phyloP scores from a whole-genome alignment of 2,113 vertebrate species.

The Macaca fascicularis region DNA sequence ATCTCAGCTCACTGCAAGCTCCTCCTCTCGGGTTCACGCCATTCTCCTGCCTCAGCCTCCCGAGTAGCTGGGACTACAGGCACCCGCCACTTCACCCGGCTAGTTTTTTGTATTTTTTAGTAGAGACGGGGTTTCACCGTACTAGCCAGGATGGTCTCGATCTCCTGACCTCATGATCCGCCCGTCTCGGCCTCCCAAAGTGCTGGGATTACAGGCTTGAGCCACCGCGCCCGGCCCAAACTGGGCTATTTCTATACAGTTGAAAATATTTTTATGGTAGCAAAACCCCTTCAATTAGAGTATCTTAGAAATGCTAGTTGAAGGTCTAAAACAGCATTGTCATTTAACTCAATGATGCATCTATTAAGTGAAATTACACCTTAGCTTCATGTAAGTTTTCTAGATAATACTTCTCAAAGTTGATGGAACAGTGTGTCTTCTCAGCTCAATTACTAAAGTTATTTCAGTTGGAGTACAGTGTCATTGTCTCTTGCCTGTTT shows the following conservation, averaged over 20 bases:
- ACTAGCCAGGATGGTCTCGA: too few relatives aligned
- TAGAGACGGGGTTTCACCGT: too few relatives aligned
- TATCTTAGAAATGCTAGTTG: conserved; percentile 5
- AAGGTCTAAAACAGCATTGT: conserved; percentile 34
- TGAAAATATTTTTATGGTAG: neutral
- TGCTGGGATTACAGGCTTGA: too few relatives aligned
- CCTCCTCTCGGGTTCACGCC: too few relatives aligned
- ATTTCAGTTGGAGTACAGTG: conserved; percentile 52
- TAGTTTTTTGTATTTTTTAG: too few relatives aligned
- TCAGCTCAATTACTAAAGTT: conserved; percentile 8
- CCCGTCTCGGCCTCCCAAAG: too few relatives aligned
- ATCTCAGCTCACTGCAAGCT: too few relatives aligned
- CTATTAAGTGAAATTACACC: conserved; percentile 45
- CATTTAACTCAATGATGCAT: conserved; percentile 3
- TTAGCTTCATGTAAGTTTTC: neutral
- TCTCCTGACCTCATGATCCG: too few relatives aligned
- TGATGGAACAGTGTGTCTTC: neutral
- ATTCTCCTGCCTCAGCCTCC: too few relatives aligned
- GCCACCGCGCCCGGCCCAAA: neutral
- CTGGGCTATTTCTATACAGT: neutral
- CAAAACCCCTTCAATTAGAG: neutral
- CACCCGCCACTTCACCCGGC: too few relatives aligned
- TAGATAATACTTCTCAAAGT: neutral
- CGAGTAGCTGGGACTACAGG: too few relatives aligned
- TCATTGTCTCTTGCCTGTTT: conserved; percentile 24